Base-by-base conservation (phyloP, 2,888 invertebrate genomes). In the Lapara coniferarum region DNA sequence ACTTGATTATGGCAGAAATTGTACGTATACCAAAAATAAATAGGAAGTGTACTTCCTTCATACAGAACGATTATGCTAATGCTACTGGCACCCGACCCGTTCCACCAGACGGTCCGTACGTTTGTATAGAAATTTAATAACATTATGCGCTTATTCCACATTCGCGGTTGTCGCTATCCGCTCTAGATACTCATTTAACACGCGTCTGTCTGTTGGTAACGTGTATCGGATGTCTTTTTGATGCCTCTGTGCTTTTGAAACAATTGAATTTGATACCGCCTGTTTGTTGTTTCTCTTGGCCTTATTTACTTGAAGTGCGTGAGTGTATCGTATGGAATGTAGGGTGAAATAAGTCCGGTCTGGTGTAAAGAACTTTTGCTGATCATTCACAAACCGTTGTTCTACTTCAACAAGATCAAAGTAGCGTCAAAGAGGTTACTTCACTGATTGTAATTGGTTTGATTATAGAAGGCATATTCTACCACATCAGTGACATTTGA, bases 181-280 rank as follows among this genome's bases (percentile, higher is more conserved):
- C 81, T 85, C 84, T 84, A 80, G 72, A 83, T 78, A 81, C 74
- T 77, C 78, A 77, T 75, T 77, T 79, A 77, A 78, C 72, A 66
- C 57, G 25, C 68, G 76, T 77, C 75, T 74, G 74, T 72, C 70
- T 74, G 73, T 57, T 73, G 69, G 69, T 71, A 69, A 71, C 69
- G 63, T 68, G 74, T 84, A 73, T 85, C 80, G 73, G 19, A 71
- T 85, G 72, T 78, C 84, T 77, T 78, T 78, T 81, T 80, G 82
- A 81, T 76, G 75, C 72, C 73, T 70, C 63, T 13, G 49, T 73
- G 67, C 74, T 69, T 69, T 63, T 69, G 68, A 63, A 52, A 69
- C n/a, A 69, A 69, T 52, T 63, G 53, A 69, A 69, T 69, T 69
- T 69, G 68, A 69, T 69, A 69, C 68, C 44, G 59, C 53, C 44